Evolutionary conservation across 1,140 invertebrate species (phyloP).

Genomic region (Pseudachorutes palmiensis): DNA sequence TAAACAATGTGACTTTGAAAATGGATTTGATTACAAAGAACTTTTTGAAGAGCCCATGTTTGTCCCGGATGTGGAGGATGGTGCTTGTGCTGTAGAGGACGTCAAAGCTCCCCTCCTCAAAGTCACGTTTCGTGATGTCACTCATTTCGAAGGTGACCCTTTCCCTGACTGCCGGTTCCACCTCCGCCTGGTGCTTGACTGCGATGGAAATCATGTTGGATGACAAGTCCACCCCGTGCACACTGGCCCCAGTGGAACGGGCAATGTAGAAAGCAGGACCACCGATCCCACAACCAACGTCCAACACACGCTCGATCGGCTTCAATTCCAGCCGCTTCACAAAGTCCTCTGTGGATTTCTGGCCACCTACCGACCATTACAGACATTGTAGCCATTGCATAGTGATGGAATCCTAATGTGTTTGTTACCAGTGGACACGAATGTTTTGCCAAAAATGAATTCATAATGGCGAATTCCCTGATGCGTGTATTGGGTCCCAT

Average conservation of each 20-base stretch:
- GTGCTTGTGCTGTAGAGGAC: constrained; percentile 55
- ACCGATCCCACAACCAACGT: constrained; percentile 56
- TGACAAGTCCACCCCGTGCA: constrained; percentile 53
- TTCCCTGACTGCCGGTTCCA: constrained; percentile 39
- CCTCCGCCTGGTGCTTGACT: constrained; percentile 43
- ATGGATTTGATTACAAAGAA: constrained; percentile 48
- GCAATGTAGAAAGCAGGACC: constrained; percentile 56
- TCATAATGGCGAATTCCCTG: constrained; percentile 53
- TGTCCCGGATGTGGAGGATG: constrained; percentile 55
- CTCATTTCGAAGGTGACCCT: constrained; percentile 46
- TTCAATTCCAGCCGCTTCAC: constrained; percentile 47
- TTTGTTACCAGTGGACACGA: constrained; percentile 55
- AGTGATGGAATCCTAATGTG: too few species aligned
- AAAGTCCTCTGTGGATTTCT: constrained; percentile 48
- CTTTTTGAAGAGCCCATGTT: constrained; percentile 48
- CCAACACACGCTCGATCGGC: constrained; percentile 45
- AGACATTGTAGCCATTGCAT: too few species aligned
- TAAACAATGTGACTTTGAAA: too few species aligned
- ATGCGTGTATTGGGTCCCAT: constrained; percentile 50
- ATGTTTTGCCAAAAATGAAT: constrained; percentile 54
- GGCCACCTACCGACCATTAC: too few species aligned
- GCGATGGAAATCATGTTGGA: constrained; percentile 55
- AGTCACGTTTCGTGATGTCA: constrained; percentile 50
- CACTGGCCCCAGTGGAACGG: constrained; percentile 48
- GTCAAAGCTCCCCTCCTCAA: constrained; percentile 48